Evolutionary conservation across 2,888 invertebrate genomes (phyloP).

Genomic region (Pegoplata infirma): DNA sequence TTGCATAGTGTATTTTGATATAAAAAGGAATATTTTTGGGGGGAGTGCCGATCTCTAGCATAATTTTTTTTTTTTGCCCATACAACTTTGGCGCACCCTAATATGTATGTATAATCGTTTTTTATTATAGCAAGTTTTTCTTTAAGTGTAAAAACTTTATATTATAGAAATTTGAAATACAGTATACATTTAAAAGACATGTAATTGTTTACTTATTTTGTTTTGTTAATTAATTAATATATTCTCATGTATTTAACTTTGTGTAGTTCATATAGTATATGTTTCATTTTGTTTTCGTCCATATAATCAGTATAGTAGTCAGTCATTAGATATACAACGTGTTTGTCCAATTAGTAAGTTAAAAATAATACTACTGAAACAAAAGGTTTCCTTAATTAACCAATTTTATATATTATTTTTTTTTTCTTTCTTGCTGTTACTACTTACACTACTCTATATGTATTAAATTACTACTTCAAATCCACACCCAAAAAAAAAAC

Average conservation of each 20-base stretch:
- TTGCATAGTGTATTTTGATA: too few species aligned
- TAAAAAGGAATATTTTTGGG: too few species aligned
- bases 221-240: not conserved
- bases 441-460: not conserved
- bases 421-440: slow-evolving; percentile 3
- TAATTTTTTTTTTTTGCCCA: too few species aligned
- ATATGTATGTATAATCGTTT: too few species aligned
- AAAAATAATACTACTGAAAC: not conserved
- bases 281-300: slow-evolving; percentile 17
- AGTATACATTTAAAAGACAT: not conserved
- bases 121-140: too few species aligned
- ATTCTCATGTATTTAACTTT: not conserved
- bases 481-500: too few species aligned
- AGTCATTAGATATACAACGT: slow-evolving; percentile 33
- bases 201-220: not conserved
- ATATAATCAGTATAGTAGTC: not conserved
- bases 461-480: slow-evolving; percentile 38
- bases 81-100: too few species aligned
- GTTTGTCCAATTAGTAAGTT: slow-evolving; percentile 54
- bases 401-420: slow-evolving; percentile 9
- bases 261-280: not conserved
- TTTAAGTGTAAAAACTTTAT: too few species aligned
- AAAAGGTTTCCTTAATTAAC: slow-evolving; percentile 54
- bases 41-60: too few species aligned
- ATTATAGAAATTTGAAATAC: too few species aligned